Evolutionary conservation across 2,888 invertebrate species (phyloP).

Genomic region (Eristalis arbustorum): DNA sequence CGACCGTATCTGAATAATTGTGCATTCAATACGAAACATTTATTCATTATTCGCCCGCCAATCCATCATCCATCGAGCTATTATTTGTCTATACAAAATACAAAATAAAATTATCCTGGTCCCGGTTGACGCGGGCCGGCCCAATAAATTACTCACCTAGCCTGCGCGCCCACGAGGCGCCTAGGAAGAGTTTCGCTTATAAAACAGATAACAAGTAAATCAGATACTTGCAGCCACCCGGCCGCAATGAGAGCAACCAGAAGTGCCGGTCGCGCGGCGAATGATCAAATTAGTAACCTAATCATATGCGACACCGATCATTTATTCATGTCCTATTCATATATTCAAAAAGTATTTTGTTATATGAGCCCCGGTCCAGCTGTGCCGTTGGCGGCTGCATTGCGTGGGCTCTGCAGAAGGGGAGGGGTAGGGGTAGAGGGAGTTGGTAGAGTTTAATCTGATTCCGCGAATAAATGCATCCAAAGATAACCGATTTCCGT

Average conservation of each 20-base stretch:
- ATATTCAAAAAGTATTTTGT: conserved; percentile 78
- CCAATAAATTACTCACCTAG: conserved; percentile 27
- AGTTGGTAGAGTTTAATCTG: conserved; percentile 28
- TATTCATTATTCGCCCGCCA: conserved; percentile 52
- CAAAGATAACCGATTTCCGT: conserved; percentile 36
- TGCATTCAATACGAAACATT: conserved; percentile 48
- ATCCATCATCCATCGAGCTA: conserved; percentile 26
- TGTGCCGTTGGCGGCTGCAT: background rate
- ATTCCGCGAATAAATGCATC: conserved; percentile 63
- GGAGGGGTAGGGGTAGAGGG: too few species aligned
- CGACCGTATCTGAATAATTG: conserved; percentile 33
- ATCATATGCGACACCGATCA: conserved; percentile 76
- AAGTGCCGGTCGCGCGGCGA: background rate
- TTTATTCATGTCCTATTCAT: conserved; percentile 79
- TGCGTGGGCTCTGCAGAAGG: too few species aligned
- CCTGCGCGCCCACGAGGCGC: background rate
- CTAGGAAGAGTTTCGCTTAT: conserved; percentile 25
- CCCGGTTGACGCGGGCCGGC: background rate
- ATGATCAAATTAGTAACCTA: conserved; percentile 71
- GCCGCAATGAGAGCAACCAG: background rate
- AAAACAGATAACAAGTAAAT: conserved; percentile 43
- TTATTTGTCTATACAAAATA: background rate
- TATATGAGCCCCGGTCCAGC: conserved; percentile 73
- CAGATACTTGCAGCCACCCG: conserved; percentile 22
- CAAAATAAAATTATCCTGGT: conserved; percentile 37